Evolutionary conservation across 2,797 vertebrate genomes (phyloP), one percentile per base, ranked within the genome.

Genomic region (Morus bassanus): DNA sequence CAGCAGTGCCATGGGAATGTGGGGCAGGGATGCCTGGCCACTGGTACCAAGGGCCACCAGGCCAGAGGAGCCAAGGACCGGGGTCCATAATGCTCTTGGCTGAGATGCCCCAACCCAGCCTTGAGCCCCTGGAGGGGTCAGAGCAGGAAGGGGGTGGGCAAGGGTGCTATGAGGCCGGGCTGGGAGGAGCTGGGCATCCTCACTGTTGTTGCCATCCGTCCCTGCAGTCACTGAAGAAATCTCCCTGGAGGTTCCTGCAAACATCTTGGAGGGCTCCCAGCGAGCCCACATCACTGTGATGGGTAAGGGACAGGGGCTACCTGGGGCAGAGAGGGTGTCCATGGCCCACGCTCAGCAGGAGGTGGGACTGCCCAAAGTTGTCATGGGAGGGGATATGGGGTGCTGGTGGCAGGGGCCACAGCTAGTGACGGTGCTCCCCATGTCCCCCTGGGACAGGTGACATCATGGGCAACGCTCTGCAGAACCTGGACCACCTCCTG

Each of bases 401-500:
- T 60, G 24, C 57, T 60, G 57, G n/a, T 60, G 57, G 57, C 57
- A 60, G 57, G 23, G 10, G 57, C 10, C 37, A 35, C 28, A n/a
- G 69, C 30, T 11, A 14, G 6, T 51, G 30, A 46, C 0, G 1
- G 21, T 28, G 27, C 10, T 80, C 33, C 53, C 39, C 41, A 2
- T 22, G 17, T 61, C 63, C 60, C 63, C 50, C 69, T 39, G 83
- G 56, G 11, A 35, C 95, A 99, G 99, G 99, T 18, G 99, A 99
- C 96, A 96, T 99, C 88, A 98, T 99, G 98, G 98, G 99, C 84
- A 98, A 98, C 1, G 98, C 99, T 63, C 97, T 99, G 93, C 97
- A 98, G 97, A 99, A 99, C 92, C 92, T 99, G 79, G 98, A 98
- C 80, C 91, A 68, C 35, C 98, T 99, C 43, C 97, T 99, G 86